Percentiles rank a stretch among this genome's conserved stretches.
Conservation (phyloP, 2,113 vertebrate genomes). For the Calyptomena viridis region DNA sequence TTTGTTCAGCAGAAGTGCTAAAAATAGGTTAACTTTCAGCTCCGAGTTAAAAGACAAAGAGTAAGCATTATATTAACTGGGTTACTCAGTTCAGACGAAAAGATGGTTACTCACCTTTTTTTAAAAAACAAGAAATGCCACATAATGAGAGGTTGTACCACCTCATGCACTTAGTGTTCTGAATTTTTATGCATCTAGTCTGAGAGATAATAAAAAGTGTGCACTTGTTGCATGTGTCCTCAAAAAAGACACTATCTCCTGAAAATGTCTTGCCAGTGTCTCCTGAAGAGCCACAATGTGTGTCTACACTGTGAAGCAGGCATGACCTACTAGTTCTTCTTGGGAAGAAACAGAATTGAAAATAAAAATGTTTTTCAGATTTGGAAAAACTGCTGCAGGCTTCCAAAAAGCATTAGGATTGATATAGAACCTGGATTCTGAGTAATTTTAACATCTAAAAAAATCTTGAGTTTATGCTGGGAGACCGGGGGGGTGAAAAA, state of each 20-base stretch:
- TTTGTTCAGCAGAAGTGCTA: neutral
- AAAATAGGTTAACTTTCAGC: neutral
- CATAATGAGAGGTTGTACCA: neutral
- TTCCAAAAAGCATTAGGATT: neutral
- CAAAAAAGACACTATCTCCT: neutral
- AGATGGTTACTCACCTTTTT: neutral
- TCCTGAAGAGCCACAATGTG: neutral
- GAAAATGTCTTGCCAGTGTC: neutral
- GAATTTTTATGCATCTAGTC: neutral
- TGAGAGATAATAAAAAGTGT: neutral
- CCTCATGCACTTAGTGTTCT: neutral
- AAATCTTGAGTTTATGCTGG: neutral
- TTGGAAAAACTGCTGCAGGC: neutral
- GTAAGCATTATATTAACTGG: neutral
- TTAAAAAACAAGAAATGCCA: neutral
- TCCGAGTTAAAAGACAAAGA: neutral
- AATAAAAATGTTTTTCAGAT: neutral
- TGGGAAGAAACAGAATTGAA: neutral
- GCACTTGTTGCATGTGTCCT: neutral
- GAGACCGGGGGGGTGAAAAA: neutral
- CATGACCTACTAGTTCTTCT: neutral
- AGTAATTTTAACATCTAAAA: neutral
- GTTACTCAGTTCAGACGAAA: neutral
- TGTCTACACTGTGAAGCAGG: neutral
- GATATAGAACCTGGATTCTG: fast-evolving